Conservation (phyloP, 2,888 invertebrate genomes). For the Nomada fucata region DNA sequence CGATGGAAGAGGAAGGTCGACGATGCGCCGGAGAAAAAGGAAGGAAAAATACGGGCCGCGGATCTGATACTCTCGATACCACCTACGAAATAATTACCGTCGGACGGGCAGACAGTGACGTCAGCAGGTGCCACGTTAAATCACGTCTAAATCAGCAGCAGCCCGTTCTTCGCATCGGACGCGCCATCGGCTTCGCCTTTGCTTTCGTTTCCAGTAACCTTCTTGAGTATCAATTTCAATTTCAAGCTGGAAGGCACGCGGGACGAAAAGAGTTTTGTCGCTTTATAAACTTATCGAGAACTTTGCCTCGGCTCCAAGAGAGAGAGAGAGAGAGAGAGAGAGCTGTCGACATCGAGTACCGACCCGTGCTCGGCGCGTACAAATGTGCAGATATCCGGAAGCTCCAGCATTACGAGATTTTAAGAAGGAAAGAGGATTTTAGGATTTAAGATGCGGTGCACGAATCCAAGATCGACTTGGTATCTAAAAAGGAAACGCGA, state of each 20-base stretch:
- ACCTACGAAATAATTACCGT: conserved; percentile 34
- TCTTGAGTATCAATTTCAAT: not conserved
- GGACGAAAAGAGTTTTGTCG: not conserved
- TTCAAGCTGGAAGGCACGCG: not conserved
- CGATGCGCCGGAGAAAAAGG: not conserved
- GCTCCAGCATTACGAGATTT: too few relatives aligned
- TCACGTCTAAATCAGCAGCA: conserved; percentile 8
- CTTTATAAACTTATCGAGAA: conserved; percentile 11
- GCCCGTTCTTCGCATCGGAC: not conserved
- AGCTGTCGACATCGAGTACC: not conserved
- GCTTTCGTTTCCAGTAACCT: conserved; percentile 3
- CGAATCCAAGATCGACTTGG: too few relatives aligned
- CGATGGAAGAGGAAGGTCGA: conserved; percentile 1
- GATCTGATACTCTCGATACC: conserved; percentile 15
- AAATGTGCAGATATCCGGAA: not conserved
- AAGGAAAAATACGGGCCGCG: not conserved
- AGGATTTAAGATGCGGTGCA: too few relatives aligned
- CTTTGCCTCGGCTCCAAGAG: not conserved
- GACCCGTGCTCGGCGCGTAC: not conserved
- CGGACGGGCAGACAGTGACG: conserved; percentile 32
- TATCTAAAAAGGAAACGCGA: too few relatives aligned
- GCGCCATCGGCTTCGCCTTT: not conserved
- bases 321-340: not conserved
- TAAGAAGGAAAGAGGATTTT: too few relatives aligned
- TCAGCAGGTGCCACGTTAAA: conserved; percentile 7